These are phyloP conservation scores for Euplagia quadripunctaria DNA, from an alignment of 2,888 invertebrate species.

Conservation along the genomic window DNA sequence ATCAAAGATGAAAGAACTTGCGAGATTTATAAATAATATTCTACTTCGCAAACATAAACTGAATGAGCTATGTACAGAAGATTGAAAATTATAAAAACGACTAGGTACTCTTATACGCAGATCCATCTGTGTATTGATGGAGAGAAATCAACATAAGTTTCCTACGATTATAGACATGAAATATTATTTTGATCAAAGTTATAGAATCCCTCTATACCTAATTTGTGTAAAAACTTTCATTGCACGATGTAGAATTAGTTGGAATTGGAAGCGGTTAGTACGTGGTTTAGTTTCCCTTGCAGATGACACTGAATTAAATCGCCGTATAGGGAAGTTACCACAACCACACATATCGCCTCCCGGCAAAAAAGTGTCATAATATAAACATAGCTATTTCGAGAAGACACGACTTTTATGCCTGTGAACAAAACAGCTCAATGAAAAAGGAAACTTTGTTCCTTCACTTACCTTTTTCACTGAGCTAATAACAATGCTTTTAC, in stretches of 20 bases:
- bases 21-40: slow-evolving; percentile 10
- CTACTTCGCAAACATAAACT: neutral
- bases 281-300: neutral
- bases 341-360: no score
- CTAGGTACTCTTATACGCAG: no score
- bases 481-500: no score
- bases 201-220: neutral
- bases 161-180: neutral
- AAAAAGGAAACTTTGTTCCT: no score
- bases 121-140: no score
- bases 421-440: no score
- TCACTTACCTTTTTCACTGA: no score
- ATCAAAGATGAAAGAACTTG: neutral
- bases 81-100: neutral
- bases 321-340: neutral
- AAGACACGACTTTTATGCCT: no score
- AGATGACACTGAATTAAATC: no score
- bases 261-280: neutral
- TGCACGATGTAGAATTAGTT: neutral
- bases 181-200: neutral
- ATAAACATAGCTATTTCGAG: no score
- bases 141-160: no score
- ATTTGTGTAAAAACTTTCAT: neutral
- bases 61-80: neutral
- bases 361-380: no score